Percentiles rank a stretch among this genome's conserved stretches.
These are phyloP conservation scores for Oreochromis aureus DNA, from an alignment of 2,113 vertebrate species.

Conservation along the genomic window DNA sequence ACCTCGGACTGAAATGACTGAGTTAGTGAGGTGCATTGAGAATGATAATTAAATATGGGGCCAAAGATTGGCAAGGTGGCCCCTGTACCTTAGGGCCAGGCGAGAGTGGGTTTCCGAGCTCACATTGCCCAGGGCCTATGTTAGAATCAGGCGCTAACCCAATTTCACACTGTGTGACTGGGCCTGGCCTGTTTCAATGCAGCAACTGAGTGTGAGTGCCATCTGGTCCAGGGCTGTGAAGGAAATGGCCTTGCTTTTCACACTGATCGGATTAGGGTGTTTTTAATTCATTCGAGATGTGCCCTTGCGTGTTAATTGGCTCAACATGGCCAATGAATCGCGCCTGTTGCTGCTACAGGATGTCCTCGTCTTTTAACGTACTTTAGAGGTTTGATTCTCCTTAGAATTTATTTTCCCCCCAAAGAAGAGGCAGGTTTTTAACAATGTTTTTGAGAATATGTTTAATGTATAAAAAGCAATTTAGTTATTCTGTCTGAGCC, in stretches of 20 bases:
- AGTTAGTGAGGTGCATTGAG: slow-evolving; percentile 49
- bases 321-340: slow-evolving; percentile 74
- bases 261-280: slow-evolving; percentile 76
- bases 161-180: slow-evolving; percentile 78
- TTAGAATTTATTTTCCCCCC: background rate
- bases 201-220: slow-evolving; percentile 62
- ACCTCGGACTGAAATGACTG: slow-evolving; percentile 35
- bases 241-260: slow-evolving; percentile 75
- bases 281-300: slow-evolving; percentile 80
- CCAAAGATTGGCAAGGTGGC: slow-evolving; percentile 52
- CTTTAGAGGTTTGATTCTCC: background rate
- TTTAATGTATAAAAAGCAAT: background rate
- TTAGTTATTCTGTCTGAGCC: background rate
- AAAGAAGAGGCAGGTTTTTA: background rate
- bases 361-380: slow-evolving; percentile 23
- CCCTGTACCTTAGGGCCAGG: slow-evolving; percentile 63
- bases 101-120: slow-evolving; percentile 55
- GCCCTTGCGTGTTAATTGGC: slow-evolving; percentile 77
- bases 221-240: slow-evolving; percentile 73
- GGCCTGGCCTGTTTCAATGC: slow-evolving; percentile 64
- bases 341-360: slow-evolving; percentile 56
- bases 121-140: slow-evolving; percentile 59
- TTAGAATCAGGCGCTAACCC: slow-evolving; percentile 74
- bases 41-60: slow-evolving; percentile 67
- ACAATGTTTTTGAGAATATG: background rate